Base-by-base conservation (phyloP, 2,888 invertebrate species). In the Zaprionus bogoriensis region DNA sequence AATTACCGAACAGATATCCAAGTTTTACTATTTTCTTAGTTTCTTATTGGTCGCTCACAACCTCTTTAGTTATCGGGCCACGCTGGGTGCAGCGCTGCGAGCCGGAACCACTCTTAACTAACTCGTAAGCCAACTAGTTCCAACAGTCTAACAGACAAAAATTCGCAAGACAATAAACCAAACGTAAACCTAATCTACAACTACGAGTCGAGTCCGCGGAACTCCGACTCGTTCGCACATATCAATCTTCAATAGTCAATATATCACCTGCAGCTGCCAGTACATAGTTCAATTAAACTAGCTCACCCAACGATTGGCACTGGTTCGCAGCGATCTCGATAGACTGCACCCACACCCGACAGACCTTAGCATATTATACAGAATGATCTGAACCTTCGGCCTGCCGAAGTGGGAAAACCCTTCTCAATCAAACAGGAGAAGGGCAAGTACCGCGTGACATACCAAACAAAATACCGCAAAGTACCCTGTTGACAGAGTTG, bases 401-500 rank as follows among this genome's bases (percentile, higher is more conserved):
- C 1, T 1, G 32, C 32, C 32, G 32, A 36, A 36, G 9, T 36
- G 14, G 32, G n/a, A n/a, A n/a, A n/a, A n/a, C n/a, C n/a, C n/a
- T n/a, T n/a, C n/a, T n/a, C n/a, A n/a, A n/a, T n/a, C n/a, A n/a
- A n/a, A n/a, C n/a, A 12, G 12, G 14, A 14, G 32, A 5, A 14
- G 12, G 17, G 9, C 7, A 0, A 36, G 14, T 32, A 7, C 32
- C 9, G 3, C 17, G 32, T n/a, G 22, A 41, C 6, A 48, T 41
- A 50, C 30, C 44, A 51, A 41, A 63, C 67, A 66, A 63, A 36
- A 36, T 36, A 36, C 32, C 32, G 32, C 32, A 36, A 71, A 74
- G 87, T 87, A 89, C 88, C 87, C 87, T 87, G 87, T 88, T 86
- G 75, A 84, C 73, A 80, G 84, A 71, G 68, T 36, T 86, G 89